These are phyloP conservation scores for Tadarida brasiliensis DNA, from an alignment of 2,797 vertebrate genomes.

Conservation along the genomic window DNA sequence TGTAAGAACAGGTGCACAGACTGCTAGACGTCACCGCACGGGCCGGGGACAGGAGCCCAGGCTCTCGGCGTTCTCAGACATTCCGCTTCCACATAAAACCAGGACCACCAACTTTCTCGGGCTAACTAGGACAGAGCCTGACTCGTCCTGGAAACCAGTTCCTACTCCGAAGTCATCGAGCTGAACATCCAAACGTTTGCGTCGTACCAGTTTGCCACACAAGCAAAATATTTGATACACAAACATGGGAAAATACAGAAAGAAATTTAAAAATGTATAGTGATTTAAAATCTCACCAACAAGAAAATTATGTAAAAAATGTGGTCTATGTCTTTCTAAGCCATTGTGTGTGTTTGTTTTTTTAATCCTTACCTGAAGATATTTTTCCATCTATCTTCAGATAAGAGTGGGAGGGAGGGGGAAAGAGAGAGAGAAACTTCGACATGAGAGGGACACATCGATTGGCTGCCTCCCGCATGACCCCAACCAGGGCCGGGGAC, in stretches of 20 bases:
- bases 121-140: not conserved
- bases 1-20: accelerated
- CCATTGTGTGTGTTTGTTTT: too few relatives aligned
- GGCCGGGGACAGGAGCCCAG: accelerated
- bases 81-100: not conserved
- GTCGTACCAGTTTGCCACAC: not conserved
- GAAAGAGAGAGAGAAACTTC: too few relatives aligned
- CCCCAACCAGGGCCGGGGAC: too few relatives aligned
- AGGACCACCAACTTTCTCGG: not conserved
- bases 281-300: not conserved
- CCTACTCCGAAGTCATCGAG: not conserved
- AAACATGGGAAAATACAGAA: not conserved
- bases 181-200: not conserved
- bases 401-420: too few relatives aligned
- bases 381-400: too few relatives aligned
- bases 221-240: not conserved
- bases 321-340: not conserved
- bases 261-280: not conserved
- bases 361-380: too few relatives aligned
- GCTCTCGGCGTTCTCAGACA: not conserved
- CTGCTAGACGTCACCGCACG: not conserved
- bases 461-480: too few relatives aligned
- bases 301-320: not conserved
- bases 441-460: too few relatives aligned
- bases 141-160: not conserved